Conservation (phyloP, 2,797 vertebrate genomes). For the Phoxinus dragarum region DNA sequence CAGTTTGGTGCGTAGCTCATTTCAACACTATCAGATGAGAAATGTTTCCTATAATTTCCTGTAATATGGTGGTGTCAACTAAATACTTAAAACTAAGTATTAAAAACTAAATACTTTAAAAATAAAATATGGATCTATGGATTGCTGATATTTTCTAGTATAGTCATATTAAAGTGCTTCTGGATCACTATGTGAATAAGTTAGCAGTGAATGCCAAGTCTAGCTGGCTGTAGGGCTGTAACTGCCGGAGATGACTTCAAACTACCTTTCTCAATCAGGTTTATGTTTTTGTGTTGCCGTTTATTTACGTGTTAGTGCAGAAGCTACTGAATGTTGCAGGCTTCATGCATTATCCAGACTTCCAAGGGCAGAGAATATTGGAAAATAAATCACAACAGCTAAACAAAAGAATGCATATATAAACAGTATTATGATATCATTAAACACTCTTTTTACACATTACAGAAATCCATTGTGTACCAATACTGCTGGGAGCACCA, state of each 20-base stretch:
- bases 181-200: background rate
- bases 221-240: background rate
- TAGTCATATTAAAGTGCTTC: background rate
- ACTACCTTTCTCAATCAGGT: background rate
- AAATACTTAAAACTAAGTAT: too few species aligned
- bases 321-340: background rate
- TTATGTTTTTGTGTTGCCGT: slow-evolving; percentile 1
- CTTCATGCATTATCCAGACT: background rate
- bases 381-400: background rate
- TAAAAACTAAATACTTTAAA: slow-evolving; percentile 12
- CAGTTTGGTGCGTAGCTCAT: slow-evolving; percentile 85
- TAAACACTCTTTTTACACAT: background rate
- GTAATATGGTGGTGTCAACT: background rate
- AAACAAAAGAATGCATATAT: background rate
- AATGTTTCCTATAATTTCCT: background rate
- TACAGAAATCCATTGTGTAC: background rate
- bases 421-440: background rate
- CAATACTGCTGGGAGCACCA: background rate
- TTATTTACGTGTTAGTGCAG: background rate
- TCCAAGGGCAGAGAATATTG: background rate
- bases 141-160: background rate
- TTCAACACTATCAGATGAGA: background rate
- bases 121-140: slow-evolving; percentile 1
- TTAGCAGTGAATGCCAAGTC: background rate
- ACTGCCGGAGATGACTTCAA: background rate